These are phyloP conservation scores for Xiphydria camelus DNA, from an alignment of 2,888 invertebrate species.

Conservation along the genomic window DNA sequence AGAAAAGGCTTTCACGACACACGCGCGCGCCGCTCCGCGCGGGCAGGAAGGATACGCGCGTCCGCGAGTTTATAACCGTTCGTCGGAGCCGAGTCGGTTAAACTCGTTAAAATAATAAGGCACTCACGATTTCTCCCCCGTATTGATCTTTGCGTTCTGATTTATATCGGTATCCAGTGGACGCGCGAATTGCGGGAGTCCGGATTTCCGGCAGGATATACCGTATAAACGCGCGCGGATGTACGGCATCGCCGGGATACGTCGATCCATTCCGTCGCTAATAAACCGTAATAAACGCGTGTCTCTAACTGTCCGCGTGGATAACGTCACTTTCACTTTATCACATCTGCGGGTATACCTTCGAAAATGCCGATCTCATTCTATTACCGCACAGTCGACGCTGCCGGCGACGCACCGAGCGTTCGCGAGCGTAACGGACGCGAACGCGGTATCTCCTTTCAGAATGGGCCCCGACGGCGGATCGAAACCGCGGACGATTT, in stretches of 20 bases:
- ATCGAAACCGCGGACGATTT: not conserved
- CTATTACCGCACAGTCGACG: constrained; percentile 6
- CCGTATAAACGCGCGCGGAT: not conserved
- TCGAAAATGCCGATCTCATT: constrained; percentile 18
- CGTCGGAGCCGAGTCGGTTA: no score
- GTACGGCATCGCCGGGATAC: constrained; percentile 9
- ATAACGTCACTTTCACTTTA: constrained; percentile 28
- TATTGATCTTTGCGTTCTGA: constrained; percentile 13
- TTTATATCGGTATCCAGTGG: constrained; percentile 8
- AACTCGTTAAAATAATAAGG: constrained; percentile 22
- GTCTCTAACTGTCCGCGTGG: constrained; percentile 8
- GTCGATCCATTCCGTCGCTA: constrained; percentile 10
- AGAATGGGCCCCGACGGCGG: no score
- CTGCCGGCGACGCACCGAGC: constrained; percentile 12
- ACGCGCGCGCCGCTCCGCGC: constrained; percentile 7
- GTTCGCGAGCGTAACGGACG: constrained; percentile 3
- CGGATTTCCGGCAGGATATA: constrained; percentile 16
- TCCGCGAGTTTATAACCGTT: no score
- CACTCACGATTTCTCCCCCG: constrained; percentile 19
- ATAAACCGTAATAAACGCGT: constrained; percentile 7
- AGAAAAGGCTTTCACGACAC: constrained; percentile 25
- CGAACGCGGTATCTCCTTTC: constrained; percentile 15
- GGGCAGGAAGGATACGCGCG: constrained; percentile 14
- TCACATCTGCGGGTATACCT: constrained; percentile 12
- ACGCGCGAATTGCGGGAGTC: constrained; percentile 18